phyloP scores from a whole-genome alignment of 2,888 invertebrate genomes.

The Caenorhabditis panamensis region DNA sequence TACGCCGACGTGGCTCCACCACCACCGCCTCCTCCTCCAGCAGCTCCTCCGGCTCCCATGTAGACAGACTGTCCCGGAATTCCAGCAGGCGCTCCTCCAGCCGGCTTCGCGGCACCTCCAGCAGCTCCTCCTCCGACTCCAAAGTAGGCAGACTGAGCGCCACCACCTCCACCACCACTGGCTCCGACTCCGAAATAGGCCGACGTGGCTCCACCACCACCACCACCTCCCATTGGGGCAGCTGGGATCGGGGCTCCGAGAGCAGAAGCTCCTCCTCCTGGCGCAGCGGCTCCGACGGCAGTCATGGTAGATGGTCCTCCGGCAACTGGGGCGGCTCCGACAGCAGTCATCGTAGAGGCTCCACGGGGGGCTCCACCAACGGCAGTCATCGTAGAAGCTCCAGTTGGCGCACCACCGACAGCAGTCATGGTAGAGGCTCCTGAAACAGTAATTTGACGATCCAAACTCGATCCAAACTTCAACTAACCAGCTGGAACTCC shows the following conservation, averaged over 20 bases:
- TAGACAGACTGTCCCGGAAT: slow-evolving; percentile 59
- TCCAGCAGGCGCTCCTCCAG: slow-evolving; percentile 46
- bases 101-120: neutral
- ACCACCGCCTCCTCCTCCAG: neutral
- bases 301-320: slow-evolving; percentile 60
- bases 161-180: slow-evolving; percentile 37
- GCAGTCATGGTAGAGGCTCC: slow-evolving; percentile 68
- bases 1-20: slow-evolving; percentile 70
- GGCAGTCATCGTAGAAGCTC: slow-evolving; percentile 67
- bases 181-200: slow-evolving; percentile 56
- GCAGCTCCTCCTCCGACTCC: slow-evolving; percentile 63
- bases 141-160: slow-evolving; percentile 57
- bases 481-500: slow-evolving; percentile 62
- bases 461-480: no score
- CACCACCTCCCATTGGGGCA: slow-evolving; percentile 39
- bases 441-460: no score
- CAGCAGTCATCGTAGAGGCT: slow-evolving; percentile 64
- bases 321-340: slow-evolving; percentile 57
- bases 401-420: slow-evolving; percentile 55
- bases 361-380: slow-evolving; percentile 63
- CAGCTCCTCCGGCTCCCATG: slow-evolving; percentile 49
- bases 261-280: slow-evolving; percentile 36
- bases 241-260: slow-evolving; percentile 54
- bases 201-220: slow-evolving; percentile 44
- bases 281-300: neutral